Conservation (phyloP, 2,888 invertebrate genomes). For the Dasysyrphus albostriatus region DNA sequence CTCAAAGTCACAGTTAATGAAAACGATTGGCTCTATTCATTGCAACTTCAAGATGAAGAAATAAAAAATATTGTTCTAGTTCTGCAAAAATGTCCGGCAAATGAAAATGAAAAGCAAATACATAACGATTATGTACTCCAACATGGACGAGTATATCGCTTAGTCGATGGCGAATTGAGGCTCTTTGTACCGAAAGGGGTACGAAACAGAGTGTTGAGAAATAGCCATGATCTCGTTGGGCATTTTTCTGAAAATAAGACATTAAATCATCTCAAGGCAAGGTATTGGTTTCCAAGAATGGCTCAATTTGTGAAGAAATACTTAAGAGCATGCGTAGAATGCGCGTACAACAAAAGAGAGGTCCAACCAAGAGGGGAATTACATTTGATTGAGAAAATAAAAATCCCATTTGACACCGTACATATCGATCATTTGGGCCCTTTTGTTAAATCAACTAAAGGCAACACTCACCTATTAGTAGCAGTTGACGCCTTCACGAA, state of each 20-base stretch:
- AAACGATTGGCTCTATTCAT: neutral
- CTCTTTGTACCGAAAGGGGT: constrained; percentile 38
- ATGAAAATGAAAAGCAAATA: constrained; percentile 7
- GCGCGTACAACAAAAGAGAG: too few relatives aligned
- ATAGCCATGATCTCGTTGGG: constrained; percentile 49
- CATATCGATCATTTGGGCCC: too few relatives aligned
- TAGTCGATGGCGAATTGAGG: constrained; percentile 16
- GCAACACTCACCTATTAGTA: too few relatives aligned
- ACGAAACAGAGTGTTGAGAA: constrained; percentile 20
- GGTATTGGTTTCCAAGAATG: too few relatives aligned
- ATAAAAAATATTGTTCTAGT: neutral
- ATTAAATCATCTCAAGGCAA: constrained; percentile 4
- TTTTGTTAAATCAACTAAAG: too few relatives aligned
- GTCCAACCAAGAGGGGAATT: too few relatives aligned
- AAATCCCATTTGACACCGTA: too few relatives aligned
- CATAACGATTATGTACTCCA: constrained; percentile 16
- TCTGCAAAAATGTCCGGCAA: neutral
- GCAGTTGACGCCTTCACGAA: too few relatives aligned
- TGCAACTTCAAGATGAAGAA: neutral
- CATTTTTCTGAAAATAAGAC: constrained; percentile 52
- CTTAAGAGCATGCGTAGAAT: too few relatives aligned
- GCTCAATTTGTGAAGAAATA: too few relatives aligned
- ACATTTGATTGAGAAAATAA: too few relatives aligned
- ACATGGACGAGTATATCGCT: constrained; percentile 21
- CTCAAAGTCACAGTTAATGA: neutral